Percentiles rank a stretch among this genome's conserved stretches.
Conservation (phyloP, 2,888 invertebrate species). For the Ormyrus labotus region DNA sequence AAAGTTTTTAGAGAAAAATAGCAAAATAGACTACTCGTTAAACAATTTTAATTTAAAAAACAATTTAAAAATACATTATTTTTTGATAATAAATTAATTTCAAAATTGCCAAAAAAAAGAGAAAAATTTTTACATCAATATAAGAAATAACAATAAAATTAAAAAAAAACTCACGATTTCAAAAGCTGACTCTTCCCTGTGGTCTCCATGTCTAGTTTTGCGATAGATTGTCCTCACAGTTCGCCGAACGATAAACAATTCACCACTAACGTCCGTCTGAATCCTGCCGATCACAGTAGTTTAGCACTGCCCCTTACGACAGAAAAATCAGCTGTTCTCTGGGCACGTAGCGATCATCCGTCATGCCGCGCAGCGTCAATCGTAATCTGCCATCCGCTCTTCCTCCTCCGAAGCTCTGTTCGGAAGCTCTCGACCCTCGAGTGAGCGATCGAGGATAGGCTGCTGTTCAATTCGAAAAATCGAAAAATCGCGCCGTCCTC, state of each 20-base stretch:
- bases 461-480: too few species aligned
- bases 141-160: background rate
- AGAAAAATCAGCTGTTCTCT: background rate
- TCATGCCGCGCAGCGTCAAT: too few species aligned
- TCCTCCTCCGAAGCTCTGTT: too few species aligned
- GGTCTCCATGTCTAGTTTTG: slow-evolving; percentile 55
- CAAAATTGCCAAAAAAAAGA: background rate
- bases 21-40: too few species aligned
- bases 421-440: too few species aligned
- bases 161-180: slow-evolving; percentile 49
- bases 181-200: slow-evolving; percentile 58
- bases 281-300: slow-evolving; percentile 2
- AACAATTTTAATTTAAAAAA: background rate
- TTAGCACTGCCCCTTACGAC: slow-evolving; percentile 21
- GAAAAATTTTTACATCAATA: background rate
- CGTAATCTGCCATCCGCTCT: too few species aligned
- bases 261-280: slow-evolving; percentile 25
- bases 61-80: background rate
- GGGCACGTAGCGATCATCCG: background rate
- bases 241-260: slow-evolving; percentile 29
- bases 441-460: too few species aligned
- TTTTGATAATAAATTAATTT: background rate
- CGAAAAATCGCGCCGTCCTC: too few species aligned
- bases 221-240: slow-evolving; percentile 14
- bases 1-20: too few species aligned